Conservation (phyloP, 1,140 invertebrate species). For the Psix sp. region DNA sequence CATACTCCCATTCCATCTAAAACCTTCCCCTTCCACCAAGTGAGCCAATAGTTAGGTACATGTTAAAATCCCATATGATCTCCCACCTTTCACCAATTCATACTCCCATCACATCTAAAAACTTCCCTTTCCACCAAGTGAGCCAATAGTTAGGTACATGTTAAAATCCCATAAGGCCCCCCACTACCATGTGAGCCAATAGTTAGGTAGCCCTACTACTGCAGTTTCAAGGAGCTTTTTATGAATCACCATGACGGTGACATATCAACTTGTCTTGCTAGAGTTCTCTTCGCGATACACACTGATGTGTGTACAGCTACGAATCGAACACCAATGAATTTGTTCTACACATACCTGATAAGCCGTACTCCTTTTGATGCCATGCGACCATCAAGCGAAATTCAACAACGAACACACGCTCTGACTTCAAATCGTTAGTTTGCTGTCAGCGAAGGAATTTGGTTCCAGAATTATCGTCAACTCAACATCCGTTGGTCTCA, state of each 20-base stretch:
- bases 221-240: constrained; percentile 13
- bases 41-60: no score
- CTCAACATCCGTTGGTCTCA: not conserved
- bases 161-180: no score
- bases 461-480: not conserved
- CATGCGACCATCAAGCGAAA: constrained; percentile 5
- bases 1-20: no score
- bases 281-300: constrained; percentile 21
- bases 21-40: no score
- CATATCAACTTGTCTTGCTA: not conserved
- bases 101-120: no score
- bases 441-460: not conserved
- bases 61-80: no score
- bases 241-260: constrained; percentile 4
- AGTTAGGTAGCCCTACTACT: no score
- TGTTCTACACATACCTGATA: constrained; percentile 14
- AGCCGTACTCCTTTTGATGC: constrained; percentile 4
- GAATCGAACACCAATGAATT: not conserved
- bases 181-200: no score
- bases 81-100: no score
- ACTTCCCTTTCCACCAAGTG: no score
- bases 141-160: no score
- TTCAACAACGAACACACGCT: not conserved
- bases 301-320: constrained; percentile 9
- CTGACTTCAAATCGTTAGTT: not conserved